A percentile compares a stretch with the other conserved stretches of the same genome.
Conservation (phyloP, 2,888 invertebrate species). For the Hypena proboscidalis region DNA sequence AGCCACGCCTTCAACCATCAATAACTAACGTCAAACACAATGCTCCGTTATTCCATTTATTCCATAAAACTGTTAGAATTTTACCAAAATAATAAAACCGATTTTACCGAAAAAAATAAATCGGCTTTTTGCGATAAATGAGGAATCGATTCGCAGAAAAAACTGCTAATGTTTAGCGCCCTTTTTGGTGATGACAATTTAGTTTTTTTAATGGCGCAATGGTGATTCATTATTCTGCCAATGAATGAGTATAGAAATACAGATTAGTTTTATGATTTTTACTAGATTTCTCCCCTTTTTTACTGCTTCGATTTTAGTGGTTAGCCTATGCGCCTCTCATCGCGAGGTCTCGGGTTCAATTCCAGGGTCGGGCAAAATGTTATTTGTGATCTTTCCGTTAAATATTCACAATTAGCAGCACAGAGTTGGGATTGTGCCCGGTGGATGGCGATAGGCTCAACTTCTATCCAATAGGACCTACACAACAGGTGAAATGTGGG, state of each 20-base stretch:
- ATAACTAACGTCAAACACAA: constrained; percentile 64
- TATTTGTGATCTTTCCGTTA: too few species aligned
- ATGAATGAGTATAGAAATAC: constrained; percentile 26
- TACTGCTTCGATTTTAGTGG: too few species aligned
- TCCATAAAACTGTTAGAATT: constrained; percentile 47
- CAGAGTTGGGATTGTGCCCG: too few species aligned
- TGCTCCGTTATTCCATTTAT: constrained; percentile 48
- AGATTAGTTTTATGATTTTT: constrained; percentile 3
- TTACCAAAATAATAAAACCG: constrained; percentile 31
- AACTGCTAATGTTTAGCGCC: constrained; percentile 35
- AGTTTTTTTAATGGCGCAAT: constrained; percentile 23
- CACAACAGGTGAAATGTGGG: too few species aligned
- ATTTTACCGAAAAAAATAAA: constrained; percentile 31
- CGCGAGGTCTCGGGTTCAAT: too few species aligned
- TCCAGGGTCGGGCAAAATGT: too few species aligned
- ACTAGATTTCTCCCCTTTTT: not conserved
- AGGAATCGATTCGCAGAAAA: constrained; percentile 37
- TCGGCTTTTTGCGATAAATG: constrained; percentile 38
- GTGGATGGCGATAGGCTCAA: too few species aligned
- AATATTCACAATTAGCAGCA: too few species aligned
- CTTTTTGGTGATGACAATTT: constrained; percentile 33
- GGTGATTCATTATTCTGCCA: constrained; percentile 13
- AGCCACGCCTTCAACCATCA: constrained; percentile 66
- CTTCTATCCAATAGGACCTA: too few species aligned
- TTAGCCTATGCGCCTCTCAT: too few species aligned